Evolutionary conservation across 2,888 invertebrate genomes (phyloP).

Genomic region (Himalopsyche anomala): DNA sequence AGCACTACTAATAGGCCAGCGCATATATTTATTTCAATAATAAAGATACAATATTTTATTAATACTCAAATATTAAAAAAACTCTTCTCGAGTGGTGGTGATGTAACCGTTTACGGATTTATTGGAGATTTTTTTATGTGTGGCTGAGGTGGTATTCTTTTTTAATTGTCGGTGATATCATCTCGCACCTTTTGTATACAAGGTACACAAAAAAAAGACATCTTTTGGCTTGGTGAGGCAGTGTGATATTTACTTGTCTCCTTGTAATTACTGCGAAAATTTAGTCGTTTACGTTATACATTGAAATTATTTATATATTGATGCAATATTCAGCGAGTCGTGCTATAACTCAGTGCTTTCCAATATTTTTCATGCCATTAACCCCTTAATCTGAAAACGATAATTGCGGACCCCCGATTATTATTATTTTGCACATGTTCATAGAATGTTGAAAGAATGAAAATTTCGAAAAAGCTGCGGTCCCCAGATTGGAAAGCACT

Average conservation of each 20-base stretch:
- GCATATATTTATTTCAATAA: constrained; percentile 17
- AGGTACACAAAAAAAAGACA: not conserved
- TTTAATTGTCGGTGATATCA: constrained; percentile 8
- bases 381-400: no score
- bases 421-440: no score
- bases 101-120: constrained; percentile 5
- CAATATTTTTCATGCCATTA: no score
- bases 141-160: not conserved
- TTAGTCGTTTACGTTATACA: not conserved
- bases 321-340: not conserved
- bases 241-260: no score
- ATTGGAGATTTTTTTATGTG: not conserved
- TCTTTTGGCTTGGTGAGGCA: no score
- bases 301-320: no score
- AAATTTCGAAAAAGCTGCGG: no score
- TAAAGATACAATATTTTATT: constrained; percentile 2
- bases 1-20: not conserved
- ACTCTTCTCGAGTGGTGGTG: not conserved
- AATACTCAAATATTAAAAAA: not conserved
- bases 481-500: no score
- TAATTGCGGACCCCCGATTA: no score
- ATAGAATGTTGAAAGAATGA: no score
- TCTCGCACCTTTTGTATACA: not conserved
- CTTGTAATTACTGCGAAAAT: not conserved
- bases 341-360: not conserved